Evolutionary conservation across 2,797 vertebrate genomes (phyloP).

Genomic region (Pyrocephalus nanus): DNA sequence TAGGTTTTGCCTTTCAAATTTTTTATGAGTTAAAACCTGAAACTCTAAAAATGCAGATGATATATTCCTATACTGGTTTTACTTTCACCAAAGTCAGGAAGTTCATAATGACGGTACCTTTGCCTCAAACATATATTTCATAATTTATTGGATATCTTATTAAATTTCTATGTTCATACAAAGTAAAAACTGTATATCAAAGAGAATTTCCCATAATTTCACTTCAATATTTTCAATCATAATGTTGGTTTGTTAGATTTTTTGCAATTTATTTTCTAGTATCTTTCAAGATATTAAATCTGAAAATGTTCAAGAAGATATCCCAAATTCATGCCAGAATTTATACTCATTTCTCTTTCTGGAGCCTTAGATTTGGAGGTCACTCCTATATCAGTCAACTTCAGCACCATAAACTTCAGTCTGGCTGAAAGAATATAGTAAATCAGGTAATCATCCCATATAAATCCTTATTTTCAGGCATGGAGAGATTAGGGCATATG

Average conservation of each 20-base stretch:
- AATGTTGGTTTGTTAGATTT: background rate
- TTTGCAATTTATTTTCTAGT: background rate
- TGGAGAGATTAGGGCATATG: background rate
- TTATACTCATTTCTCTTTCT: background rate
- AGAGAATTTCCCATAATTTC: background rate
- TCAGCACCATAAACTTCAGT: background rate
- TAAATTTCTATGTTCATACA: background rate
- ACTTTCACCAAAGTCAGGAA: background rate
- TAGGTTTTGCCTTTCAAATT: background rate
- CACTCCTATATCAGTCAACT: background rate
- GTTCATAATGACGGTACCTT: background rate
- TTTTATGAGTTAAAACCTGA: background rate
- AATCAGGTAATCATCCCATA: background rate
- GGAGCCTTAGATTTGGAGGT: background rate
- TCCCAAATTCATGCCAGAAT: background rate
- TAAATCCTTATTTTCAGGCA: background rate
- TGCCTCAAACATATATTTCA: background rate
- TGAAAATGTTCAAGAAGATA: background rate
- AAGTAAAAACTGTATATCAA: background rate
- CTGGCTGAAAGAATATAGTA: background rate
- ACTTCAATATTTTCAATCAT: background rate
- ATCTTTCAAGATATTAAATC: background rate
- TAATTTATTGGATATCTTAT: background rate
- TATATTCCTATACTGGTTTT: background rate
- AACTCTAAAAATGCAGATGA: background rate